Percentiles rank a stretch among this genome's conserved stretches.
Conservation (phyloP, 2,113 vertebrate species). For the Onychostoma macrolepis region DNA sequence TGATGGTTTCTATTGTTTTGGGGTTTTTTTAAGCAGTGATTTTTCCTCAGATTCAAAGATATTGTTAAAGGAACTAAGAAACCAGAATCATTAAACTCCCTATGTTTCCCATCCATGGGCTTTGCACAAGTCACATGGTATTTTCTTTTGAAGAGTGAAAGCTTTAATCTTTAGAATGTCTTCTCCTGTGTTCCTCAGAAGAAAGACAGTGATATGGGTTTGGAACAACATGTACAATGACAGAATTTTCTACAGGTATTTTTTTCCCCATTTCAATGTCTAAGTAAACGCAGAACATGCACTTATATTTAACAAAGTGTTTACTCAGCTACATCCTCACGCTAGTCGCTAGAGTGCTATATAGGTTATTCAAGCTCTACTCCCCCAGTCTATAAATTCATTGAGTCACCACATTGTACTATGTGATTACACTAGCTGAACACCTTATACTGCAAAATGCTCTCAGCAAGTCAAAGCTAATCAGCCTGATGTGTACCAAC, state of each 20-base stretch:
- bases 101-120: not conserved
- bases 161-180: slow-evolving; percentile 8
- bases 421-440: not conserved
- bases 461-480: slow-evolving; percentile 21
- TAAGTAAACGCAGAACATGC: not conserved
- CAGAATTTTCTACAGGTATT: not conserved
- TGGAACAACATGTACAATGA: not conserved
- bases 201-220: not conserved
- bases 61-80: not conserved
- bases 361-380: not conserved
- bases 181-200: not conserved
- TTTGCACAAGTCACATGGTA: not conserved
- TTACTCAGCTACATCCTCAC: not conserved
- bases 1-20: not conserved
- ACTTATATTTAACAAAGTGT: not conserved
- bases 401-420: not conserved
- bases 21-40: not conserved
- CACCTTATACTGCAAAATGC: not conserved
- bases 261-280: not conserved
- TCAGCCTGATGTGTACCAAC: slow-evolving; percentile 8
- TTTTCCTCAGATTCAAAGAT: not conserved
- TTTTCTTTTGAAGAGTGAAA: slow-evolving; percentile 14
- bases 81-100: not conserved
- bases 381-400: not conserved
- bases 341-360: not conserved